A percentile compares a stretch with the other conserved stretches of the same genome.
These are phyloP conservation scores for Toxotes chatareus DNA, from an alignment of 2,113 vertebrate species.

Conservation along the genomic window DNA sequence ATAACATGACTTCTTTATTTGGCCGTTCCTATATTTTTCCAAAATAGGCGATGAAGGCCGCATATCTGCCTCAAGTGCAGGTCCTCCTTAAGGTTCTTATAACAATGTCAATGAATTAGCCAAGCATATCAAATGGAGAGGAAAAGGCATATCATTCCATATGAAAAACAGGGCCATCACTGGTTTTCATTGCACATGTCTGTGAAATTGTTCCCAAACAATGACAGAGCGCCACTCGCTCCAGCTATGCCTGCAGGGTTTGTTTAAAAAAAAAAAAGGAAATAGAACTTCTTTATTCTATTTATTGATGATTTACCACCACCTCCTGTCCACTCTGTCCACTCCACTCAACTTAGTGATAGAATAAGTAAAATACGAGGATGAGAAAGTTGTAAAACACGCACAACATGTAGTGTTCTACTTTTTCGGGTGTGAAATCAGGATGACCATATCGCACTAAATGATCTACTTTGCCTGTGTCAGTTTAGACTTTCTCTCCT, in stretches of 20 bases:
- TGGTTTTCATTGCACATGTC: constrained; percentile 38
- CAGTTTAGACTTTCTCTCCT: constrained; percentile 30
- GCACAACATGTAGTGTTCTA: neutral
- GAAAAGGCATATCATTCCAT: constrained; percentile 50
- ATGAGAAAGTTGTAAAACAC: neutral
- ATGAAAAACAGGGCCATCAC: constrained; percentile 37
- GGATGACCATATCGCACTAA: neutral
- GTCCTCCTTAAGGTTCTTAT: constrained; percentile 25
- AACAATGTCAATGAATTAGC: constrained; percentile 43
- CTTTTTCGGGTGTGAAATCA: neutral
- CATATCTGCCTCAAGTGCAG: constrained; percentile 32
- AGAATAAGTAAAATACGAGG: neutral
- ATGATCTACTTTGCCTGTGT: neutral
- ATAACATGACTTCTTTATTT: constrained; percentile 1
- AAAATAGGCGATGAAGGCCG: constrained; percentile 2
- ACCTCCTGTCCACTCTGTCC: neutral
- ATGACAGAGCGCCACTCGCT: constrained; percentile 9
- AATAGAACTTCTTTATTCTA: neutral
- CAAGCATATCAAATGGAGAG: constrained; percentile 51
- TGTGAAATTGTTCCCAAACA: constrained; percentile 58
- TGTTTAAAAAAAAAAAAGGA: neutral
- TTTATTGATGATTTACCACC: neutral
- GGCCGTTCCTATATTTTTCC: constrained; percentile 15
- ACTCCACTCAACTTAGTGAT: neutral
- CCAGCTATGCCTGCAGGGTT: constrained; percentile 9